Conservation (phyloP, 2,797 vertebrate genomes). For the Anguilla megastoma region DNA sequence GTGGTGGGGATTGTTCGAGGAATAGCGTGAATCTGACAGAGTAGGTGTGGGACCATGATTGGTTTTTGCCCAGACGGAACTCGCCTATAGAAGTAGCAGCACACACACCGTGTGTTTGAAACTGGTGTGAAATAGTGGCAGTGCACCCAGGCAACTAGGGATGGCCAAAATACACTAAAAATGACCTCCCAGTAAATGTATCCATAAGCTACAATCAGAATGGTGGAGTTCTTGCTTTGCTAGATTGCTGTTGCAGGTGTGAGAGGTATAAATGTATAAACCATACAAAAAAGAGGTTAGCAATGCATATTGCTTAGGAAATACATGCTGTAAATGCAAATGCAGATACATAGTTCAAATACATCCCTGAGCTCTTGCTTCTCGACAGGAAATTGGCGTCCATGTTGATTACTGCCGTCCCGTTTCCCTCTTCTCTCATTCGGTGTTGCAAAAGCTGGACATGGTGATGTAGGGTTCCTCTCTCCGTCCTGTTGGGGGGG, state of each 20-base stretch:
- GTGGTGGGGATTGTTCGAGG: not conserved
- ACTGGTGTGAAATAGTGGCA: not conserved
- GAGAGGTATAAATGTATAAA: constrained; percentile 1
- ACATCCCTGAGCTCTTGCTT: not conserved
- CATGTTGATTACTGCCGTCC: not conserved
- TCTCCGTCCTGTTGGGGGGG: constrained; percentile 39
- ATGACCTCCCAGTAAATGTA: not conserved
- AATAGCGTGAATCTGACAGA: not conserved
- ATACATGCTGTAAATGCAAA: not conserved
- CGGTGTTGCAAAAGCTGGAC: constrained; percentile 73
- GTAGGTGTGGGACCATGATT: not conserved
- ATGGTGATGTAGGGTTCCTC: constrained; percentile 76
- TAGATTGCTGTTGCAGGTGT: not conserved
- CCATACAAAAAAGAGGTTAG: not conserved
- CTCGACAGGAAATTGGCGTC: not conserved
- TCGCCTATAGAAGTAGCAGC: not conserved
- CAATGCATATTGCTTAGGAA: not conserved
- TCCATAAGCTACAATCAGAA: not conserved
- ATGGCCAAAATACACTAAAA: no score
- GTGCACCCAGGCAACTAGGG: not conserved
- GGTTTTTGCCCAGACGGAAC: not conserved
- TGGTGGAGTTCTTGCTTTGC: not conserved
- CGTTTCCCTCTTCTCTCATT: constrained; percentile 39
- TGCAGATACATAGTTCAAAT: not conserved
- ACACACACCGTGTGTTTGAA: not conserved